A percentile compares a stretch with the other conserved stretches of the same genome.
Conservation (phyloP, 2,888 invertebrate genomes). For the Hyalella azteca region DNA sequence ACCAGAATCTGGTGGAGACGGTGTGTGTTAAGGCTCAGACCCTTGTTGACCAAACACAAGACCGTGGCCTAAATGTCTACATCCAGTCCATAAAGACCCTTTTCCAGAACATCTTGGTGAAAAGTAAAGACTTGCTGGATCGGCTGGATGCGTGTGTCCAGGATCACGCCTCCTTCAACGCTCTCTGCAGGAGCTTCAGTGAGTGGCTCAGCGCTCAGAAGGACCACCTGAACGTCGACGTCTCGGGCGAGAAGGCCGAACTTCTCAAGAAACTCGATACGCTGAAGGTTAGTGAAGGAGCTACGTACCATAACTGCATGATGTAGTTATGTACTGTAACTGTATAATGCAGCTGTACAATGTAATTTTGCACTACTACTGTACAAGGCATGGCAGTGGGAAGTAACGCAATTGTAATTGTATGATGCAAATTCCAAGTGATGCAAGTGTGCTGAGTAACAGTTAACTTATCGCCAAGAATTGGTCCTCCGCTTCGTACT, state of each 20-base stretch:
- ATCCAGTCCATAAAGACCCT: conserved; percentile 86
- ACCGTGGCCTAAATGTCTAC: conserved; percentile 83
- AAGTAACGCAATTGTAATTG: too few species aligned
- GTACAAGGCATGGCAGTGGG: too few species aligned
- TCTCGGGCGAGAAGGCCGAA: conserved; percentile 83
- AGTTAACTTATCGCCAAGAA: too few species aligned
- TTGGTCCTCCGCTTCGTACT: too few species aligned
- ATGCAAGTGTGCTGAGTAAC: too few species aligned
- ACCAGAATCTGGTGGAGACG: conserved; percentile 85
- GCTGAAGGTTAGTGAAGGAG: conserved; percentile 63
- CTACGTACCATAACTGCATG: too few species aligned
- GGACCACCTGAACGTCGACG: conserved; percentile 79
- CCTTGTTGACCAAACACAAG: conserved; percentile 87
- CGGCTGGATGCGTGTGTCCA: conserved; percentile 86
- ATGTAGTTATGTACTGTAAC: too few species aligned
- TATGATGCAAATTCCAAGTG: too few species aligned
- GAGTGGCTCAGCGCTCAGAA: conserved; percentile 83
- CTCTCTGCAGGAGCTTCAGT: conserved; percentile 76
- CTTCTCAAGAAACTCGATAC: conserved; percentile 67
- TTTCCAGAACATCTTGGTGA: conserved; percentile 84
- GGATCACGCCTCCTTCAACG: conserved; percentile 81
- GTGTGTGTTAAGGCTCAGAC: conserved; percentile 92
- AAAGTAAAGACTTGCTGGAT: conserved; percentile 79
- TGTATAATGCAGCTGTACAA: too few species aligned
- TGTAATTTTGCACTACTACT: too few species aligned